Evolutionary conservation across 2,797 vertebrate genomes (phyloP).

Genomic region (Gymnocypris eckloni): DNA sequence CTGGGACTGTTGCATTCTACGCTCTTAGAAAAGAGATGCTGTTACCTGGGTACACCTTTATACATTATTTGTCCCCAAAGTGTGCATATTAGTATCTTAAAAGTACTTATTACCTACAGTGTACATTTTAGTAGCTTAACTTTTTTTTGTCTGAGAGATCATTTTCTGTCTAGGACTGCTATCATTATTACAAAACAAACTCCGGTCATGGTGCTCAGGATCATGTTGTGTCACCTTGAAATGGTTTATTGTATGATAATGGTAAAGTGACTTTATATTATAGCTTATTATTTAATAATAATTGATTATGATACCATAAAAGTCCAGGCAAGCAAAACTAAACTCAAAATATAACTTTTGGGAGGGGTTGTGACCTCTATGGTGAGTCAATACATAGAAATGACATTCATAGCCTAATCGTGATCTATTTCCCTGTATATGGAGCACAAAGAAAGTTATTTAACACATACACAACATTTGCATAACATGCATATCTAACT

Average conservation of each 20-base stretch:
- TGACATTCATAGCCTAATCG: not conserved
- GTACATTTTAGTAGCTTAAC: not conserved
- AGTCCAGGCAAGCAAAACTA: not conserved
- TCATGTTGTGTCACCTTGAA: not conserved
- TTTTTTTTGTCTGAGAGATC: not conserved
- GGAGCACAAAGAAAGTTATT: not conserved
- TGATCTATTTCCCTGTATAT: not conserved
- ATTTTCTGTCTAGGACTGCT: not conserved
- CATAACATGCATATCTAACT: not conserved
- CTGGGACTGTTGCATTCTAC: not conserved
- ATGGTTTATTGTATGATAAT: not conserved
- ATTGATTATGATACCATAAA: not conserved
- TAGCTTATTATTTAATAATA: not conserved
- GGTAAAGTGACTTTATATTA: not conserved
- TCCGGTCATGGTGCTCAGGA: not conserved
- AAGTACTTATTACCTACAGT: not conserved
- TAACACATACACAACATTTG: not conserved
- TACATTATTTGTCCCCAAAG: not conserved
- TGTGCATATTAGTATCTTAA: not conserved
- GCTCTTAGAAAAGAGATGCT: too few species aligned
- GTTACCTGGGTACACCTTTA: not conserved
- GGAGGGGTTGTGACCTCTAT: constrained; percentile 11
- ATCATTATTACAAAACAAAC: not conserved
- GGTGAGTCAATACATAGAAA: not conserved
- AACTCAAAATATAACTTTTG: not conserved